Conservation (phyloP, 2,113 vertebrate species). For the Macquaria ambigua region DNA sequence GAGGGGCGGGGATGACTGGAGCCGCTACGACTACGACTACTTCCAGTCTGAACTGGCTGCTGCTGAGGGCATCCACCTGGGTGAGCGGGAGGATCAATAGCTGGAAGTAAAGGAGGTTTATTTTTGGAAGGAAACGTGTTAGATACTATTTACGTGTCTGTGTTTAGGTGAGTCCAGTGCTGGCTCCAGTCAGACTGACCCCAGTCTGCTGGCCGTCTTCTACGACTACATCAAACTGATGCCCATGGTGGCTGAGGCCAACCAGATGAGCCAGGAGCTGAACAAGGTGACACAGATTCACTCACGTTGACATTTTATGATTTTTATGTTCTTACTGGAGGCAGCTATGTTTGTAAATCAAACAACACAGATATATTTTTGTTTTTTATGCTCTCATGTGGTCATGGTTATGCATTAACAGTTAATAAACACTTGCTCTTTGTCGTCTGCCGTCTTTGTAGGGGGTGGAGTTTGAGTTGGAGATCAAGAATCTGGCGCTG, state of each 20-base stretch:
- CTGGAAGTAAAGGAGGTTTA: neutral
- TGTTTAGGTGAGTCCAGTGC: constrained; percentile 69
- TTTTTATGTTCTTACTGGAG: neutral
- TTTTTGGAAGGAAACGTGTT: neutral
- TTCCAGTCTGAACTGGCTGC: constrained; percentile 91
- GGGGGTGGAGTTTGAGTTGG: constrained; percentile 89
- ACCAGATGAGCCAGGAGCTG: constrained; percentile 92
- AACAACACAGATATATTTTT: neutral
- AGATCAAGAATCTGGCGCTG: constrained; percentile 91
- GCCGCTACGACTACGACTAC: constrained; percentile 90
- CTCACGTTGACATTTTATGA: neutral
- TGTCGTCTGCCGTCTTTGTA: constrained; percentile 60
- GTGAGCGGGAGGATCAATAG: constrained; percentile 62
- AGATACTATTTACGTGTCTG: neutral
- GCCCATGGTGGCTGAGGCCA: constrained; percentile 90
- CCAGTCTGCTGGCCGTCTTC: constrained; percentile 89
- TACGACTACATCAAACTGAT: constrained; percentile 91
- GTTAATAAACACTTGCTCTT: neutral
- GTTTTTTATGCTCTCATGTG: neutral
- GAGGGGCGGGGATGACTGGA: constrained; percentile 84
- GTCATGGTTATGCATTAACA: neutral
- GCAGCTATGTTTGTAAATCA: neutral
- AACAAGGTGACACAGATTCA: constrained; percentile 81
- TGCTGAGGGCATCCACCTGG: constrained; percentile 87
- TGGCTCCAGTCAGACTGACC: constrained; percentile 80